Percentiles rank a stretch among this genome's conserved stretches.
phyloP scores from a whole-genome alignment of 2,888 invertebrate species.

The Allygus modestus region DNA sequence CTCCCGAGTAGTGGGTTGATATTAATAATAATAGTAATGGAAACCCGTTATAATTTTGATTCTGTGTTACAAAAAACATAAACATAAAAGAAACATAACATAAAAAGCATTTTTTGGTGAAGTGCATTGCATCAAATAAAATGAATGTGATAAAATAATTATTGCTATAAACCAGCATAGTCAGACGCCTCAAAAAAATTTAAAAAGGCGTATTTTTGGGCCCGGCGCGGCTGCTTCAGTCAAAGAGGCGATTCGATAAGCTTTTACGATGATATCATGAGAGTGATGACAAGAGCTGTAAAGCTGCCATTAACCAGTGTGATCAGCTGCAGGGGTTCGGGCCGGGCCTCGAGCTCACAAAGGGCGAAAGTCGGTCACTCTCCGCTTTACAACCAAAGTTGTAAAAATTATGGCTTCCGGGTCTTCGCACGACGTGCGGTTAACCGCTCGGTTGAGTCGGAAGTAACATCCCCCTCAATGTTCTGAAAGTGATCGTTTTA shows the following conservation, averaged over 20 bases:
- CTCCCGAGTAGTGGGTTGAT: too few relatives aligned
- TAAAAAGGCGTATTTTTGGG: not conserved
- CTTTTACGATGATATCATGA: conserved; percentile 38
- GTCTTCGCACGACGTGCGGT: conserved; percentile 42
- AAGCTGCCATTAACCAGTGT: not conserved
- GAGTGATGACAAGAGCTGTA: conserved; percentile 21
- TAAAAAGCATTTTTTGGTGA: too few relatives aligned
- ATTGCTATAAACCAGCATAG: too few relatives aligned
- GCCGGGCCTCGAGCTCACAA: not conserved
- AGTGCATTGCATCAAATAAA: too few relatives aligned
- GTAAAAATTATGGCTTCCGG: conserved; percentile 52
- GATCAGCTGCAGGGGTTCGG: not conserved
- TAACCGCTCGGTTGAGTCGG: not conserved
- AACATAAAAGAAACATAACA: too few relatives aligned
- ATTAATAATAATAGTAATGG: too few relatives aligned
- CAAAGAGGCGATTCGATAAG: conserved; percentile 11
- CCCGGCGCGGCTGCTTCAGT: conserved; percentile 2
- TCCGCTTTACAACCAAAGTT: conserved; percentile 30
- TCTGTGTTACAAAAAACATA: too few relatives aligned
- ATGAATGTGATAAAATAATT: too few relatives aligned
- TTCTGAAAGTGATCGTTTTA: not conserved
- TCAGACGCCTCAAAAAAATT: conserved; percentile 24
- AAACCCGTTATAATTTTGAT: too few relatives aligned
- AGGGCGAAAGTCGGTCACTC: conserved; percentile 53
- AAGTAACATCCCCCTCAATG: not conserved